These are phyloP conservation scores for Hemicentrotus pulcherrimus DNA, from an alignment of 35 echinoderm and acorn worm species.

Conservation along the genomic window DNA sequence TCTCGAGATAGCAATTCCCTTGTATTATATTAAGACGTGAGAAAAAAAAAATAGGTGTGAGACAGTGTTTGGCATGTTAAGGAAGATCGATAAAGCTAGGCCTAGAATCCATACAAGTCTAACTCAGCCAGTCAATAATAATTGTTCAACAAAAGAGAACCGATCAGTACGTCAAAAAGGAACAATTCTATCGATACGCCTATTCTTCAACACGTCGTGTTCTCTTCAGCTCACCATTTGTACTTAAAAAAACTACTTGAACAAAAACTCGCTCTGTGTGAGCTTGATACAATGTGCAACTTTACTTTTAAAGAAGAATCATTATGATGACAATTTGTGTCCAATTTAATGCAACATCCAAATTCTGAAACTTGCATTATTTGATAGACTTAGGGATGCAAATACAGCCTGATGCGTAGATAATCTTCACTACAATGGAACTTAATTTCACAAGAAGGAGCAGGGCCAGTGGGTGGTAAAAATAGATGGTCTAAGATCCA, in stretches of 20 bases:
- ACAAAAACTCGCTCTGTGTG: not conserved
- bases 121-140: not conserved
- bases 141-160: not conserved
- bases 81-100: not conserved
- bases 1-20: too few relatives aligned
- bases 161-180: not conserved
- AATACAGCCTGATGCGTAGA: not conserved
- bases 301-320: not conserved
- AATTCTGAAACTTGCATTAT: not conserved
- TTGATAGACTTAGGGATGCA: not conserved
- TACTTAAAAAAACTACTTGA: not conserved
- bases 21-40: not conserved
- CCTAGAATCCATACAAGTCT: not conserved
- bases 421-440: not conserved
- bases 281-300: not conserved
- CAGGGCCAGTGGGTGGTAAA: not conserved
- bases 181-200: not conserved
- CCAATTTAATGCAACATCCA: too few relatives aligned
- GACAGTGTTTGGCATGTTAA: not conserved
- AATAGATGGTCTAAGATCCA: not conserved
- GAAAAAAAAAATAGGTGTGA: not conserved
- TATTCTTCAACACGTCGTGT: not conserved
- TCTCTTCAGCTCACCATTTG: too few relatives aligned
- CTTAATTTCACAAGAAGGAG: not conserved
- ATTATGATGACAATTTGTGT: not conserved